Conservation (phyloP, 2,888 invertebrate genomes). For the Caenorhabditis sulstoni region DNA sequence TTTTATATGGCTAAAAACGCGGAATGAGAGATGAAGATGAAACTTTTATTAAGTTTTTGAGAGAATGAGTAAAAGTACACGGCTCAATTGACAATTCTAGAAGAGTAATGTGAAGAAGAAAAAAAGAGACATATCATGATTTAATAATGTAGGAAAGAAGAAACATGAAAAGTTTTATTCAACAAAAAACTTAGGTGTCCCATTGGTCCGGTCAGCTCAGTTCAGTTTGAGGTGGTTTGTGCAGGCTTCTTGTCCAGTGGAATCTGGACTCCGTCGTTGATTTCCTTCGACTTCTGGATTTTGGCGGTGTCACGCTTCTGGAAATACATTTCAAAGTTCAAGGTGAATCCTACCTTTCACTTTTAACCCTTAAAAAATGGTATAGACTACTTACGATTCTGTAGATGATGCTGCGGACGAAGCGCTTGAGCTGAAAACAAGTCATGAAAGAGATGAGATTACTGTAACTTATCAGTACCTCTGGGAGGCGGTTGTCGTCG, state of each 20-base stretch:
- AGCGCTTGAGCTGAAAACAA: conserved; percentile 18
- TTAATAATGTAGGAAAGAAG: background rate
- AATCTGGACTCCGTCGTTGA: conserved; percentile 47
- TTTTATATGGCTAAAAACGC: background rate
- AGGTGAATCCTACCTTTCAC: too few relatives aligned
- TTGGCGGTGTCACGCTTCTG: conserved; percentile 17
- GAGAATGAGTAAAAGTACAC: conserved; percentile 9
- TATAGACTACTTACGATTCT: too few relatives aligned
- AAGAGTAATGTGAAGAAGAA: too few relatives aligned
- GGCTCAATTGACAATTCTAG: too few relatives aligned
- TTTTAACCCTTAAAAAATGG: too few relatives aligned
- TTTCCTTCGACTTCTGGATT: conserved; percentile 26
- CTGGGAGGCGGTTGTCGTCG: too few relatives aligned
- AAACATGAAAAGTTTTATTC: background rate
- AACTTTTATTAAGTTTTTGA: conserved; percentile 33
- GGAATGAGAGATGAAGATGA: background rate
- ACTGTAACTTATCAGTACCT: too few relatives aligned
- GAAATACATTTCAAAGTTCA: too few relatives aligned
- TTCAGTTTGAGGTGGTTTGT: background rate
- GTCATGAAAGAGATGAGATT: too few relatives aligned
- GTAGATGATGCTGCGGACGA: too few relatives aligned
- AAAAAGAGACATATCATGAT: background rate
- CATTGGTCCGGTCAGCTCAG: too few relatives aligned
- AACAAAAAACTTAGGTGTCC: too few relatives aligned
- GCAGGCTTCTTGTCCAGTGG: conserved; percentile 40